Conservation (phyloP, 2,888 invertebrate genomes). For the Chloroclystis v-ata region DNA sequence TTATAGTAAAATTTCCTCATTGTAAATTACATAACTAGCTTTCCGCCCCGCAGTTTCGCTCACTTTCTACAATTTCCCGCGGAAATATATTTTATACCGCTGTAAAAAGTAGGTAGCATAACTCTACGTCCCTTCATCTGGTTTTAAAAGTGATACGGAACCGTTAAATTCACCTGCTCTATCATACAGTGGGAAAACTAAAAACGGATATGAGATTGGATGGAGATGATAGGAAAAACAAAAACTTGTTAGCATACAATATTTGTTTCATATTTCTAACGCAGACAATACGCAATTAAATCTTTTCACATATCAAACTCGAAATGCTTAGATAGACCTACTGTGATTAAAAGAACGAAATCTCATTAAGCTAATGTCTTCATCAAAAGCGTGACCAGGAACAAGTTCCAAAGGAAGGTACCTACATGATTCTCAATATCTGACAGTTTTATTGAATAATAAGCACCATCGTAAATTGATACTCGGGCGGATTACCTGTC, state of each 20-base stretch:
- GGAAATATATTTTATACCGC: too few relatives aligned
- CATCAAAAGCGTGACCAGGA: constrained; percentile 14
- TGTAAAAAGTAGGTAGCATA: too few relatives aligned
- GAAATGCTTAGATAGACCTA: too few relatives aligned
- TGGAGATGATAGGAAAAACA: background rate
- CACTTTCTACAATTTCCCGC: too few relatives aligned
- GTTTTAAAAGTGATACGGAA: too few relatives aligned
- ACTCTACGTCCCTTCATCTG: too few relatives aligned
- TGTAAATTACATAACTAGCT: too few relatives aligned
- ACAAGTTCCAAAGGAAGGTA: constrained; percentile 28
- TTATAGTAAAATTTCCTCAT: too few relatives aligned
- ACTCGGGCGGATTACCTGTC: constrained; percentile 45
- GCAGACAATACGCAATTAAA: background rate
- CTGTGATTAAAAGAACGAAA: too few relatives aligned
- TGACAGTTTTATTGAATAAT: constrained; percentile 62
- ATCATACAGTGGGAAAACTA: too few relatives aligned
- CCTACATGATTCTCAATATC: constrained; percentile 40
- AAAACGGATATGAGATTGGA: background rate
- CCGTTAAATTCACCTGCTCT: too few relatives aligned
- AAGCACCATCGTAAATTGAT: constrained; percentile 49
- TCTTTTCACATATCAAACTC: constrained; percentile 4
- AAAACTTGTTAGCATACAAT: background rate
- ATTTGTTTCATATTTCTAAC: background rate
- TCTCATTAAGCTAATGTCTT: constrained; percentile 5
- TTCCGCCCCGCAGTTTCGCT: too few relatives aligned